phyloP scores from a whole-genome alignment of 2,888 invertebrate genomes.

The Epicampocera succincta region DNA sequence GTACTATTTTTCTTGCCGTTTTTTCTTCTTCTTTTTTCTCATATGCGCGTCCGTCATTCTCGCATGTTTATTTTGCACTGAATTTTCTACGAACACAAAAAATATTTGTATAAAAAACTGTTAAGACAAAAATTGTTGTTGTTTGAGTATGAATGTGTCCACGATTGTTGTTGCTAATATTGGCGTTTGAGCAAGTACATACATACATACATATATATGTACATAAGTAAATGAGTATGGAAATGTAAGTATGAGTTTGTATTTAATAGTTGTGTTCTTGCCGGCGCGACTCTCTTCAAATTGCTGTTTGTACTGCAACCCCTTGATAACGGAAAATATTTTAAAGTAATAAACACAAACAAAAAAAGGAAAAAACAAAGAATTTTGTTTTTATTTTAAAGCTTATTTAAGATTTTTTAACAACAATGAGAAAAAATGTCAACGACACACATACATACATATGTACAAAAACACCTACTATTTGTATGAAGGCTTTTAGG shows the following conservation, averaged over 20 bases:
- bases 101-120: slow-evolving; percentile 5
- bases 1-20: slow-evolving; percentile 35
- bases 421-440: slow-evolving; percentile 28
- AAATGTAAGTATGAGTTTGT: neutral
- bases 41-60: slow-evolving; percentile 62
- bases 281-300: neutral
- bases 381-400: slow-evolving; percentile 41
- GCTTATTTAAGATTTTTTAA: slow-evolving; percentile 21
- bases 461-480: neutral
- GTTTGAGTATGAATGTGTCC: neutral
- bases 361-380: slow-evolving; percentile 14
- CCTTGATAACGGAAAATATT: slow-evolving; percentile 42
- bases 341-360: slow-evolving; percentile 13
- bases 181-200: slow-evolving; percentile 10
- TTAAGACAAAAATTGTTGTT: slow-evolving; percentile 16
- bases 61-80: slow-evolving; percentile 67
- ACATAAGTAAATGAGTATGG: slow-evolving; percentile 13
- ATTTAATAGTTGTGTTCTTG: slow-evolving; percentile 2
- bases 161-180: neutral
- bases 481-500: neutral
- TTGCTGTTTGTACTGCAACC: slow-evolving; percentile 25
- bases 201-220: too few relatives aligned
- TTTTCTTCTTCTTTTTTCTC: slow-evolving; percentile 7
- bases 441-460: slow-evolving; percentile 23
- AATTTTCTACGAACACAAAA: slow-evolving; percentile 29